Base-by-base conservation (phyloP, 2,888 invertebrate species). In the Sinotaia quadrata region DNA sequence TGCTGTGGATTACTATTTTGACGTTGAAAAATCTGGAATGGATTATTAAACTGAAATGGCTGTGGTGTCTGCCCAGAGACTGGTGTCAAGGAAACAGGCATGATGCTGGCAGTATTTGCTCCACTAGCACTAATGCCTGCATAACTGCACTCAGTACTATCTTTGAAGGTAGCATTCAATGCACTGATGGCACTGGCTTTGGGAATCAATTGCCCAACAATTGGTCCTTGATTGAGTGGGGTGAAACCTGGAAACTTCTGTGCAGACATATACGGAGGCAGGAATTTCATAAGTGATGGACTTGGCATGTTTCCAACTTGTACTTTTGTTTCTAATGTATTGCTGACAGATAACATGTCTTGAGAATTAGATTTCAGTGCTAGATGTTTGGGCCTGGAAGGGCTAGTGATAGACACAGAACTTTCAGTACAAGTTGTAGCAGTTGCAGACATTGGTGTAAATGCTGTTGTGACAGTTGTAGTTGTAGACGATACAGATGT, bases 11-110 rank as follows among this genome's bases (percentile, higher is more conserved):
- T 31, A n/a, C 37, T 68, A 24, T 44, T 54, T 10, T 61, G 68
- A 37, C 47, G 70, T 21, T 34, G 44, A 7, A 74, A 10, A 44
- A 59, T 61, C 18, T 47, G 69, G 68, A 84, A 84, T 41, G 84
- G 83, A 67, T 82, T 82, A 71, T 77, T 79, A 68, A 84, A 84
- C 63, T 81, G 84, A 68, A 84, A 83, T 27, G 82, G 80, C 37
- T 78, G 72, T 2, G 69, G 58, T 5, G 61, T 36, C 37, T 37
- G 44, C 24, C 41, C 63, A 1, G 51, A 61, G 18, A 29, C 44
- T 27, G 52, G 63, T 4, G 63, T 63, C n/a, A 31, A 51, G 8
- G 37, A 37, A 0, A 36, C 37, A 27, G 51, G 31, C 29, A 52
- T 21, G 18, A 31, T n/a, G 29, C 44, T 44, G 27, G 47, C 60